Evolutionary conservation across 2,797 vertebrate genomes (phyloP).

Genomic region (Kryptopterus vitreolus): DNA sequence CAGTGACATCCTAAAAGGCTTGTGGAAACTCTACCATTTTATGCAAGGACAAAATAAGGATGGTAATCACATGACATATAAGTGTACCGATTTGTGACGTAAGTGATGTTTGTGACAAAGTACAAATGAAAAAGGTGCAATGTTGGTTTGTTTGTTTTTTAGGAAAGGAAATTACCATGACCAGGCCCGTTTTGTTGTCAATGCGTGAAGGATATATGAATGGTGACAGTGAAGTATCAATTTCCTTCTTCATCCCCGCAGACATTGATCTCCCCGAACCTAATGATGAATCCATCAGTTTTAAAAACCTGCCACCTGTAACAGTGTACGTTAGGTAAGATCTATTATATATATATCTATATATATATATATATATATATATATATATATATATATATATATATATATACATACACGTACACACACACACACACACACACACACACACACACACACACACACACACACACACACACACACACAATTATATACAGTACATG

Average conservation of each 20-base stretch:
- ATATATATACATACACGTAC: no score
- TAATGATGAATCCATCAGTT: constrained; percentile 34
- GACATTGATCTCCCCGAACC: neutral
- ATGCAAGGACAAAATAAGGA: constrained; percentile 21
- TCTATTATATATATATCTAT: neutral
- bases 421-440: no score
- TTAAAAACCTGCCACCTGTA: constrained; percentile 24
- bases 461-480: no score
- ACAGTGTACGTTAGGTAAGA: constrained; percentile 67
- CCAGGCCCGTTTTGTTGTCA: constrained; percentile 57
- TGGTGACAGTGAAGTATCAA: accelerated
- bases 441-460: no score
- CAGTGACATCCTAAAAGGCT: neutral
- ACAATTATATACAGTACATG: no score
- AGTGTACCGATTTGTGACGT: neutral
- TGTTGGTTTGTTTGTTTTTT: neutral
- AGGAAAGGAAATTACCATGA: constrained; percentile 35
- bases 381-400: neutral
- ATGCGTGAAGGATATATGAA: constrained; percentile 1
- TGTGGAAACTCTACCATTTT: constrained; percentile 52
- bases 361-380: neutral
- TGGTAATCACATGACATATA: constrained; percentile 44
- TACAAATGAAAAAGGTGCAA: neutral
- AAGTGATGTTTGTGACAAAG: neutral
- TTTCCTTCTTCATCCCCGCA: constrained; percentile 61